Base-by-base conservation (phyloP, 2,888 invertebrate species). In the Agrochola litura region DNA sequence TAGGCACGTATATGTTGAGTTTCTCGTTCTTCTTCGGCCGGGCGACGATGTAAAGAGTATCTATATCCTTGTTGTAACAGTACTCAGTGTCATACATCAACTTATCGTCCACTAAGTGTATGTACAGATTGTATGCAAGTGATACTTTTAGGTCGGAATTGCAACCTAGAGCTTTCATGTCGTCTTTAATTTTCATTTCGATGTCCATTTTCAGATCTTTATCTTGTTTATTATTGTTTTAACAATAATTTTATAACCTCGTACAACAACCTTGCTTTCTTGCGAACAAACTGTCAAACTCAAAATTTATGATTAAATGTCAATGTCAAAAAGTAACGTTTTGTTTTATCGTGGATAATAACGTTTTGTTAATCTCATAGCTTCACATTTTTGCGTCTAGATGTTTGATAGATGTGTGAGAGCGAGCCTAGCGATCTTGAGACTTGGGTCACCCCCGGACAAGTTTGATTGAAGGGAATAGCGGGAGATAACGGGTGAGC, bases 61-160 rank as follows among this genome's bases (percentile, higher is more conserved):
- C 94, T 64, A 96, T 92, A 66, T 96, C 96, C 76, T 92, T 95
- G 79, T 96, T 96, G 82, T 94, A 97, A 64, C 94, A 95, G 82
- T 96, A 96, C 88, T 96, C 96, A 0, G 95, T 95, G 76, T 97
- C 97, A 84, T 96, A 95, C 96, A 97, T 97, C 1, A 95, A 89
- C 89, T 96, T 96, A 68, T 95, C 94, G 82, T 97, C 97, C 0
- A 96, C 93, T 75, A 97, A 92, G 85, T 96, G 92, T 19, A 96
- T 91, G 86, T 96, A 97, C 19, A 97, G 88, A 72, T 95, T 93
- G 78, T 94, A 96, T 0, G 96, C 95, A 6, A 97, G 90, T 5
- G 95, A 88, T 65, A 96, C 94, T 89, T 96, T 95, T 78, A 91
- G 88, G 46, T 94, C 93, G 0, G 94, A 94, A n/a, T 87, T 88